Evolutionary conservation across 2,113 vertebrate species (phyloP).

Genomic region (Mystacornis crossleyi): DNA sequence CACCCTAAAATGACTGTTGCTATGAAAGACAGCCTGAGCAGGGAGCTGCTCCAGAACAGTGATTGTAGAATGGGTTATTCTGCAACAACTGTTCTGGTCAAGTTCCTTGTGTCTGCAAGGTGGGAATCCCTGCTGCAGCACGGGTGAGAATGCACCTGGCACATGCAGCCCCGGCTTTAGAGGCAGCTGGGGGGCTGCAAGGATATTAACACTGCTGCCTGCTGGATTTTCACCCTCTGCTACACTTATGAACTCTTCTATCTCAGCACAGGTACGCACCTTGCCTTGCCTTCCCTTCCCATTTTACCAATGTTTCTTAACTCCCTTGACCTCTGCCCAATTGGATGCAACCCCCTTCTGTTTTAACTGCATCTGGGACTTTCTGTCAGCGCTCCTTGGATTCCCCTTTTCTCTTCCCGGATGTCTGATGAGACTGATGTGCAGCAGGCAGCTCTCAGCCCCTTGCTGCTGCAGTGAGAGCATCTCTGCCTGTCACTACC

Average conservation of each 20-base stretch:
- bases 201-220: background rate
- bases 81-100: background rate
- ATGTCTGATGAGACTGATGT: background rate
- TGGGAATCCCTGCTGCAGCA: background rate
- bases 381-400: background rate
- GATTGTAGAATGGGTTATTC: background rate
- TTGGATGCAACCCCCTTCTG: background rate
- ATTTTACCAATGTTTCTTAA: too few relatives aligned
- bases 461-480: rapidly evolving
- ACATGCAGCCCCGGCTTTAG: rapidly evolving
- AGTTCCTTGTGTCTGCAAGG: background rate
- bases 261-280: rapidly evolving
- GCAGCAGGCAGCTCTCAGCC: background rate
- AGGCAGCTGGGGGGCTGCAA: background rate
- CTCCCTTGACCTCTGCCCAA: background rate
- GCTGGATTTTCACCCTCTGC: background rate
- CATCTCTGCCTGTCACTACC: rapidly evolving
- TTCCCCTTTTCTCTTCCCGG: rapidly evolving
- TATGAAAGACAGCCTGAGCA: background rate
- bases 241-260: background rate
- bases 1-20: background rate
- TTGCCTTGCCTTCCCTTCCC: background rate
- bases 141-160: background rate
- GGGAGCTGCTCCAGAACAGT: background rate
- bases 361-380: background rate